Base-by-base conservation (phyloP, 2,888 invertebrate species). In the Plebejus argus region DNA sequence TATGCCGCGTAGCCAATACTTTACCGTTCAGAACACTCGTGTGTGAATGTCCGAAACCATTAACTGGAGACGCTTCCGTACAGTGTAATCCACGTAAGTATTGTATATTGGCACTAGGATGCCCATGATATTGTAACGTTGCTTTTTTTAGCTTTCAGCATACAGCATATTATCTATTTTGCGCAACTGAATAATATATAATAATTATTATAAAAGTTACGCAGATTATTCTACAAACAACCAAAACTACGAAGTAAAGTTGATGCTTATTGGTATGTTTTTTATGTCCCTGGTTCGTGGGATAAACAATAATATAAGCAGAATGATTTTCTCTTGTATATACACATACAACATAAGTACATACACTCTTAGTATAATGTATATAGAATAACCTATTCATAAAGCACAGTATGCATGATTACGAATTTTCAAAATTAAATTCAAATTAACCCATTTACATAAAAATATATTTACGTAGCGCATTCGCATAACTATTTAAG, bases 21-120 rank as follows among this genome's bases (percentile, higher is more conserved):
- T 90, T 98, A 81, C 98, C 98, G 7, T 95, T 98, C 90, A 95
- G 98, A 82, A 98, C 98, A 8, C 97, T 98, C 96, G 96, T 97
- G 79, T 98, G 98, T 88, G 96, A 97, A 85, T 98, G 98, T 86
- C 95, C 97, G 80, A 96, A 96, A 79, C 98, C 98, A 80, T 97
- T 96, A 84, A 95, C 96, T 82, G 98, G 98, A 82, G 98, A 98
- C 89, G 98, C 98, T 12, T 97, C 98, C 83, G 95, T 96, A 80
- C 96, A 97, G 89, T 98, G 98, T 88, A 95, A 95, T 86, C 95
- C 95, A 93, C 97, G 98, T 98, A 95, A 94, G 94, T 88, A 35
- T 77, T 39, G 18, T 10, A 20, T 45, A 66, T 18, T 4, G 5
- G 12, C 49, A 49, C 28, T 28, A 18, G 18, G 49, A 53, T 74